Base-by-base conservation (phyloP, 2,797 vertebrate species). In the Kryptolebias ocellatus region DNA sequence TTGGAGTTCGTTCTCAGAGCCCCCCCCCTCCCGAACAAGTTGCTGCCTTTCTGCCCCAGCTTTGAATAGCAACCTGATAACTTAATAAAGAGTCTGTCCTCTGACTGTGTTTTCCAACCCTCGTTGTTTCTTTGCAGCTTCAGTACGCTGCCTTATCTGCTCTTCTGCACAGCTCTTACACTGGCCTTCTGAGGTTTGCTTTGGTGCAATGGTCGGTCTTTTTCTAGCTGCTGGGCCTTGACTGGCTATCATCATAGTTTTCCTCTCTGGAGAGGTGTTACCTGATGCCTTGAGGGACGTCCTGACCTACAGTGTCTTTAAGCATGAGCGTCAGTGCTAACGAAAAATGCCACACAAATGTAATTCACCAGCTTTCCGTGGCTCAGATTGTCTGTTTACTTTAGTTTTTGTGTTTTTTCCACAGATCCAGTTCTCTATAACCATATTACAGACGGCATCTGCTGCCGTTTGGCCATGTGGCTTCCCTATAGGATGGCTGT, bases 391-490 rank as follows among this genome's bases (percentile, higher is more conserved):
- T 34, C 9, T 9, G 5, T 34, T 9, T 34, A 7, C 5, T 34
- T 9, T 6, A 9, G 1, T 34, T 34, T 34, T 34, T n/a, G 0
- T 67, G 34, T 79, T 78, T 60, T 62, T 60, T 66, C 71, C 56
- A 63, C 91, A 99, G 98, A 88, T 94, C 83, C 97, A 99, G 90
- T 99, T 99, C 81, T 94, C 96, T 71, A 83, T 98, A 83, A 99
- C 98, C 76, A 93, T 96, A 91, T 84, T 92, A 76, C 98, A 99
- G 89, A 98, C 98, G 0, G 87, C 84, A 76, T 96, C 92, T 28
- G 98, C 97, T 5, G 93, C 95, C 67, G 42, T 97, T 72, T 97
- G 96, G 97, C 97, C 95, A 0, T 99, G 98, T 60, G 84, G 84
- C 0, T 97, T 99, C 90, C 96, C 98, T 29, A 92, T 86, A 45